These are phyloP conservation scores for Octomys mimax DNA, from an alignment of 2,797 vertebrate species.

Conservation along the genomic window DNA sequence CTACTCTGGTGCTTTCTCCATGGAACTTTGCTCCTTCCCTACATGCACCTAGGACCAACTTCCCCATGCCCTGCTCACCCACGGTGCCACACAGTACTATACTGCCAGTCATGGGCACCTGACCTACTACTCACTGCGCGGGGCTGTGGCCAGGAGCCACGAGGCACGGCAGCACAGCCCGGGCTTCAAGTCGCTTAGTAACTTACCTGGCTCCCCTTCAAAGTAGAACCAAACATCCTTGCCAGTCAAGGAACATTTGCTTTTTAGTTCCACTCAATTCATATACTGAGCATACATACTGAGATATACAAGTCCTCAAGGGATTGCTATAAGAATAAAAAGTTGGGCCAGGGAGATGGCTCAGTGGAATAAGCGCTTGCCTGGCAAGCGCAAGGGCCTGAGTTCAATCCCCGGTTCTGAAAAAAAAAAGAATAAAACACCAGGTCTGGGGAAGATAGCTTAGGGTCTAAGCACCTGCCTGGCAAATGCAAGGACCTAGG, in stretches of 20 bases:
- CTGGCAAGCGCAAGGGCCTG: too few species aligned
- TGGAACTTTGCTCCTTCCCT: background rate
- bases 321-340: background rate
- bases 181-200: background rate
- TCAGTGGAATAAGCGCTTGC: too few species aligned
- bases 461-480: too few species aligned
- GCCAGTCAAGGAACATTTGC: background rate
- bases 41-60: background rate
- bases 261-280: background rate
- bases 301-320: background rate
- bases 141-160: background rate
- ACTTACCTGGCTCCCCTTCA: background rate
- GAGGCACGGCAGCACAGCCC: background rate
- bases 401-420: too few species aligned
- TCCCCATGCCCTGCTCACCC: background rate
- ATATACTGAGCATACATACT: background rate
- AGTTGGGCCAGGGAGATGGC: background rate
- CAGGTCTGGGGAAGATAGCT: too few species aligned
- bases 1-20: background rate
- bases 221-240: background rate
- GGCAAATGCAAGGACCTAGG: too few species aligned
- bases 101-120: background rate
- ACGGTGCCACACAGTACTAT: accelerated
- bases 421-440: too few species aligned
- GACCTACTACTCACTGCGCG: accelerated